phyloP scores from a whole-genome alignment of 2,888 invertebrate species.

The Galeruca laticollis region DNA sequence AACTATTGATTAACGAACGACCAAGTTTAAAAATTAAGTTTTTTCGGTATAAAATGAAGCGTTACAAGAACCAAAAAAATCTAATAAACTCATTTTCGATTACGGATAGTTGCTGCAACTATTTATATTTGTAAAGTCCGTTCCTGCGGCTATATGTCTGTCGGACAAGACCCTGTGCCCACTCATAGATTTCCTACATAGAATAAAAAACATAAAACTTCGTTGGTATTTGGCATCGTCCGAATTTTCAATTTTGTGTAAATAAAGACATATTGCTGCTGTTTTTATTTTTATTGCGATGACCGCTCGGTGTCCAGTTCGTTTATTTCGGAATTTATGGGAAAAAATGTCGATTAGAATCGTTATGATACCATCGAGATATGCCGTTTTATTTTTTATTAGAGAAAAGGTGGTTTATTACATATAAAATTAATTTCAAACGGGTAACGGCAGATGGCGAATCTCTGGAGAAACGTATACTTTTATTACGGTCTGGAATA shows the following conservation, averaged over 20 bases:
- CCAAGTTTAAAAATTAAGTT: no score
- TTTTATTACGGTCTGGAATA: conserved; percentile 20
- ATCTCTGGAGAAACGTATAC: conserved; percentile 28
- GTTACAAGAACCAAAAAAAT: no score
- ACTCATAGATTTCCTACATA: conserved; percentile 27
- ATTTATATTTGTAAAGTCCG: conserved; percentile 5
- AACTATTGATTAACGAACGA: no score
- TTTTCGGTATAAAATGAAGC: no score
- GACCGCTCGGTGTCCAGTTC: conserved; percentile 40
- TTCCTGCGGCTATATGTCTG: conserved; percentile 13
- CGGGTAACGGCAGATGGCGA: conserved; percentile 17
- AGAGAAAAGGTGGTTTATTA: conserved; percentile 32
- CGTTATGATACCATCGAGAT: conserved; percentile 34
- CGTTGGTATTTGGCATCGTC: conserved; percentile 29
- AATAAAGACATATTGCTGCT: conserved; percentile 52
- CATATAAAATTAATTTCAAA: conserved; percentile 33
- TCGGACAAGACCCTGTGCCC: background rate
- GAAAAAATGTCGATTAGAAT: conserved; percentile 43
- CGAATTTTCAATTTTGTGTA: conserved; percentile 45
- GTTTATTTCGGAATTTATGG: conserved; percentile 45
- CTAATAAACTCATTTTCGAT: no score
- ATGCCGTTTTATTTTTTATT: conserved; percentile 35
- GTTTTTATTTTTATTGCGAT: conserved; percentile 49
- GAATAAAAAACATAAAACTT: conserved; percentile 28
- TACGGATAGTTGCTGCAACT: no score